Evolutionary conservation across 2,797 vertebrate genomes (phyloP).

Genomic region (Pangasius djambal): DNA sequence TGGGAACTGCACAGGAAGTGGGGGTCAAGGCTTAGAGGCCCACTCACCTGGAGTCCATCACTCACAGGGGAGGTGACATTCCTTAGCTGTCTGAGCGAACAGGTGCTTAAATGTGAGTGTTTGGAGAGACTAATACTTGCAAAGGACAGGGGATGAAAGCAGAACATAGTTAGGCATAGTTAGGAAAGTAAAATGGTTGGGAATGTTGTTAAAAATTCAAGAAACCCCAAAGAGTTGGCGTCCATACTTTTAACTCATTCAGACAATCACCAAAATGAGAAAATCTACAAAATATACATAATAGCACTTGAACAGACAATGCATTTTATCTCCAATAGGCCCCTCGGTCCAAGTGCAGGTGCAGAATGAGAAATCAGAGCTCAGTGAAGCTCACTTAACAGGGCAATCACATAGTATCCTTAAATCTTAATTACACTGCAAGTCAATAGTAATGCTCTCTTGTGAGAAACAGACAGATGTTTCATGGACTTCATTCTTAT

Average conservation of each 20-base stretch:
- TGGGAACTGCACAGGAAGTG: conserved; percentile 43
- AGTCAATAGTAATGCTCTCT: conserved; percentile 74
- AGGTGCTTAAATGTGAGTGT: conserved; percentile 15
- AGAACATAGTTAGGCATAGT: not conserved
- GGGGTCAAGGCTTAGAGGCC: conserved; percentile 44
- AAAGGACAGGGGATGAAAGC: not conserved
- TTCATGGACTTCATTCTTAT: conserved; percentile 59
- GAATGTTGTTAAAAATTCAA: not conserved
- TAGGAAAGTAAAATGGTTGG: not conserved
- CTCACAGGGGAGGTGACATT: conserved; percentile 43
- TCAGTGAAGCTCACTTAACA: conserved; percentile 77
- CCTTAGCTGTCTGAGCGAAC: conserved; percentile 13
- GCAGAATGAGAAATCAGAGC: conserved; percentile 71
- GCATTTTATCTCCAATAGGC: conserved; percentile 59
- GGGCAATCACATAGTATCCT: conserved; percentile 78
- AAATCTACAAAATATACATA: conserved; percentile 22
- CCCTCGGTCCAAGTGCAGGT: conserved; percentile 64
- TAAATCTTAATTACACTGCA: conserved; percentile 79
- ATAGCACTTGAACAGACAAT: conserved; percentile 56
- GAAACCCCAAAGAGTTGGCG: not conserved
- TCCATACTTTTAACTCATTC: not conserved
- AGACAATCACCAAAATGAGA: conserved; percentile 6
- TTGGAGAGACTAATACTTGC: conserved; percentile 3
- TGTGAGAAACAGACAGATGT: conserved; percentile 76
- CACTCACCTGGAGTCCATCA: conserved; percentile 45